These are phyloP conservation scores for Portevinia maculata DNA, from an alignment of 2,888 invertebrate genomes.

Conservation along the genomic window DNA sequence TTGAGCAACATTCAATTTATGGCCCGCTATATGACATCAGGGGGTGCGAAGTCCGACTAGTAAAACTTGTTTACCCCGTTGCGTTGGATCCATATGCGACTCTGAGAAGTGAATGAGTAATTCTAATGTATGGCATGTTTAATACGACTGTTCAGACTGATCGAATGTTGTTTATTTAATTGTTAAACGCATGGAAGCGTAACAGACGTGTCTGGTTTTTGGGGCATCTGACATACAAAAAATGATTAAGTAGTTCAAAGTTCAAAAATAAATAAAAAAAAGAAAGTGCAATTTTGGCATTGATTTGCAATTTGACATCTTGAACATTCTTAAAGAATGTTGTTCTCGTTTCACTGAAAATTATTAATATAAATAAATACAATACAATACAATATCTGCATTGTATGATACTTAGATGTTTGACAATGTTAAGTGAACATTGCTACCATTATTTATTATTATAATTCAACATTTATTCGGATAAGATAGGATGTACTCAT, in stretches of 20 bases:
- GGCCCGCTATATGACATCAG: slow-evolving; percentile 20
- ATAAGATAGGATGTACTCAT: too few relatives aligned
- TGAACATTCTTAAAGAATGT: too few relatives aligned
- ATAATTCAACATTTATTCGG: too few relatives aligned
- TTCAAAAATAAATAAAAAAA: background rate
- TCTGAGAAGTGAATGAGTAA: background rate
- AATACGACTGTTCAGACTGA: background rate
- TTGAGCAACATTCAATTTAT: slow-evolving; percentile 33
- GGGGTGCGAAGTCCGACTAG: slow-evolving; percentile 19
- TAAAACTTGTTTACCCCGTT: slow-evolving; percentile 1
- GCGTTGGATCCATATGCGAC: too few relatives aligned
- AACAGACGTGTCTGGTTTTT: slow-evolving; percentile 21
- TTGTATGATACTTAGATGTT: too few relatives aligned
- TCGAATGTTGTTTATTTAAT: background rate
- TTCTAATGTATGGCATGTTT: background rate
- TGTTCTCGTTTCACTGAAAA: too few relatives aligned
- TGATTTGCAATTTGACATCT: too few relatives aligned
- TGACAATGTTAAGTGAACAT: too few relatives aligned
- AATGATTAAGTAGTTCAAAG: slow-evolving; percentile 17
- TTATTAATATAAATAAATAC: too few relatives aligned
- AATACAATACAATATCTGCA: too few relatives aligned
- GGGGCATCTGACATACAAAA: slow-evolving; percentile 4
- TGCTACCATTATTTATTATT: too few relatives aligned
- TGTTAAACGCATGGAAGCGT: slow-evolving; percentile 5
- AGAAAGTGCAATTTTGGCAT: background rate